Evolutionary conservation across 2,113 vertebrate species (phyloP).

Genomic region (Turdus rufiventris): DNA sequence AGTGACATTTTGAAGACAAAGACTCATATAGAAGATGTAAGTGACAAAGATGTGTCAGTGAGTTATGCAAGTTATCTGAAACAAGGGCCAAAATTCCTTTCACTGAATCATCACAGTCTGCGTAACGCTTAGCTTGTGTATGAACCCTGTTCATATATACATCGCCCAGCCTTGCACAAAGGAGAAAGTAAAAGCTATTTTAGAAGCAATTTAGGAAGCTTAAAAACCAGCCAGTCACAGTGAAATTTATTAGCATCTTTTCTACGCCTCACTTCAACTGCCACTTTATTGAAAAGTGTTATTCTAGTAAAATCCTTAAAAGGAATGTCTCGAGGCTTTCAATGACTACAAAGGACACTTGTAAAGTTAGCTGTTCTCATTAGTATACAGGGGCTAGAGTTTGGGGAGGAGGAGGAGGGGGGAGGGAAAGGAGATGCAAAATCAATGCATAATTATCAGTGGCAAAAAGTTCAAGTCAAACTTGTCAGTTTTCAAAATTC

Average conservation of each 20-base stretch:
- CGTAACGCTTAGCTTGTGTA: not conserved
- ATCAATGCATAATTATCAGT: not conserved
- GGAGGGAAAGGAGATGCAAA: not conserved
- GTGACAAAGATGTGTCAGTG: not conserved
- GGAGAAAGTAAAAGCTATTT: conserved; percentile 50
- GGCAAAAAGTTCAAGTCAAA: not conserved
- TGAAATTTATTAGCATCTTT: conserved; percentile 61
- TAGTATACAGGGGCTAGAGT: conserved; percentile 33
- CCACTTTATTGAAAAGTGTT: conserved; percentile 60
- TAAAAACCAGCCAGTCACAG: conserved; percentile 37
- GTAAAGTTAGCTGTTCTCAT: conserved; percentile 65
- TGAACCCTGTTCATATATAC: not conserved
- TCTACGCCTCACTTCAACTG: conserved; percentile 42
- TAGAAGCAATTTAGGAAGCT: conserved; percentile 61
- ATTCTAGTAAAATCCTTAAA: conserved; percentile 65
- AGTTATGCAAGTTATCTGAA: conserved; percentile 21
- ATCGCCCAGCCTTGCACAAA: conserved; percentile 9
- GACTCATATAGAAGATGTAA: not conserved
- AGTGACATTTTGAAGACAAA: not conserved
- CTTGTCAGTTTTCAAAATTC: not conserved
- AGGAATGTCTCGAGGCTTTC: conserved; percentile 55
- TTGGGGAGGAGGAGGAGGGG: not conserved
- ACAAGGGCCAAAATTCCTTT: conserved; percentile 35
- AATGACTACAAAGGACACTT: conserved; percentile 61
- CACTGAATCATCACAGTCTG: not conserved